Base-by-base conservation (phyloP, 2,888 invertebrate species). In the Hydriomena furcata region DNA sequence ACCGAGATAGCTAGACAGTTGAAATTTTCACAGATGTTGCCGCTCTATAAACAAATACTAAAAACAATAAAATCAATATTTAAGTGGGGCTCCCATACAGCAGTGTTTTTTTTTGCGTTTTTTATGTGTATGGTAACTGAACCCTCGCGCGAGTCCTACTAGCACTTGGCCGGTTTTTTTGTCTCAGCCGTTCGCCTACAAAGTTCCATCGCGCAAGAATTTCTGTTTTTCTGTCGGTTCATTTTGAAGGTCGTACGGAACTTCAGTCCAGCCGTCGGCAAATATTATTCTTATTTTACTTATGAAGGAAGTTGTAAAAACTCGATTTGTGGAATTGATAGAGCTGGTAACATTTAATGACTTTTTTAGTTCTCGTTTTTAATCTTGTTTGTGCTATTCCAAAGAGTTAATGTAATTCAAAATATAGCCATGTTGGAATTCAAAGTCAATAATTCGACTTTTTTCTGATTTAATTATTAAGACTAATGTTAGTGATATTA, bases 231-330 rank as follows among this genome's bases (percentile, higher is more conserved):
- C 71, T 72, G 79, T 76, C 83, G 59, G 65, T 60, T 68, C 42
- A 35, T 43, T 47, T 51, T 71, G 82, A 85, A 85, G 85, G 84
- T 84, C 84, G 82, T 73, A 46, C 75, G 77, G 83, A 84, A 81
- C 82, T 82, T 68, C 58, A 68, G 76, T 76, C 75, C 81, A 76
- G 77, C 65, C 63, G 37, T 51, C 32, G 60, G 61, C 70, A 48
- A 70, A 71, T 67, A 71, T 70, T 66, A 73, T 72, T 75, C 73
- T 72, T 73, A 70, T 68, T 68, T 65, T 62, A 66, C 67, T 69
- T 68, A 66, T 72, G 70, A 76, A 80, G 81, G 79, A 82, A 80
- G 76, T 79, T 65, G 75, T 73, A 77, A 78, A 78, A 75, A 76
- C 66, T 55, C 46, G 71, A 58, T 71, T 65, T 66, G 61, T 63